Percentiles rank a stretch among this genome's conserved stretches.
Evolutionary conservation across 2,888 invertebrate genomes (phyloP).

Genomic region (Acrobasis repandana): DNA sequence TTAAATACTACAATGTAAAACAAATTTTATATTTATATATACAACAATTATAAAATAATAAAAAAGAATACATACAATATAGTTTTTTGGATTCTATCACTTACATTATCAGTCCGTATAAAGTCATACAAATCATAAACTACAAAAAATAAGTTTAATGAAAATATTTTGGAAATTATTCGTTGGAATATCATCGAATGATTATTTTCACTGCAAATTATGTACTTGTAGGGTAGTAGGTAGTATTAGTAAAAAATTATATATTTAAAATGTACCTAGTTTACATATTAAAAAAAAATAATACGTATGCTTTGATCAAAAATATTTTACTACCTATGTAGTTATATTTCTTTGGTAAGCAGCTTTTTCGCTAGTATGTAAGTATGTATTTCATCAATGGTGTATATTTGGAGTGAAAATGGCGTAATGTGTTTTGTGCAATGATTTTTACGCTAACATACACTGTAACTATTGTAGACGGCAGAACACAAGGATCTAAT

Average conservation of each 20-base stretch:
- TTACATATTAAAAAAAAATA: too few species aligned
- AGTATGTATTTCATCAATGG: constrained; percentile 1
- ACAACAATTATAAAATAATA: constrained; percentile 9
- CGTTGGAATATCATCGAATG: constrained; percentile 23
- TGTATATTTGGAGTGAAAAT: constrained; percentile 23
- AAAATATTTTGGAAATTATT: constrained; percentile 3
- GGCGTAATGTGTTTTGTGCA: constrained; percentile 12
- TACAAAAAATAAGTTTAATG: neutral
- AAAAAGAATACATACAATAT: constrained; percentile 22
- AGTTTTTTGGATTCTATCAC: constrained; percentile 30
- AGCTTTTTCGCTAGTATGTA: neutral
- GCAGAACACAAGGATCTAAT: constrained; percentile 26
- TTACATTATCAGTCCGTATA: constrained; percentile 30
- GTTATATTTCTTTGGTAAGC: neutral
- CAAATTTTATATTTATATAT: constrained; percentile 23
- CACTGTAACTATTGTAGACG: constrained; percentile 27
- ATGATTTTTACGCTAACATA: constrained; percentile 6
- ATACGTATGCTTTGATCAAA: neutral
- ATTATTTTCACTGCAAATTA: constrained; percentile 16
- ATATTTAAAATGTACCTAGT: too few species aligned
- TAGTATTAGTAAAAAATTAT: too few species aligned
- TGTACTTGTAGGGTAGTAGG: neutral
- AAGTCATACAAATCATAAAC: constrained; percentile 2
- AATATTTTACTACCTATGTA: neutral
- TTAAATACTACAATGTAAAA: constrained; percentile 12